Base-by-base conservation (phyloP, 2,888 invertebrate genomes). In the Diplolepis rosae region DNA sequence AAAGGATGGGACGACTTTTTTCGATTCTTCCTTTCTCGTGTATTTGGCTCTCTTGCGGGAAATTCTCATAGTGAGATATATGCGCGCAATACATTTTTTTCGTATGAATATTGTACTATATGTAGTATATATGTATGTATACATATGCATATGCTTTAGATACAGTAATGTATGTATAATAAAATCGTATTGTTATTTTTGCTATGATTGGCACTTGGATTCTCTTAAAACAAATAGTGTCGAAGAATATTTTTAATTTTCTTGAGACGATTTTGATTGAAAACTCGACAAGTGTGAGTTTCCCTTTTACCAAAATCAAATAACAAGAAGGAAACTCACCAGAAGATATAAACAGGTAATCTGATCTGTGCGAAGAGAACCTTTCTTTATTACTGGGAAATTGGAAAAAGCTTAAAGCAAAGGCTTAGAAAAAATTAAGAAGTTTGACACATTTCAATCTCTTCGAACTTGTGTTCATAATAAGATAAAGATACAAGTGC, bases 181-280 rank as follows among this genome's bases (percentile, higher is more conserved):
- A 78, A 75, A 74, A 73, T 76, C 75, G 75, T 77, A 76, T 80
- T 78, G 74, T 79, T 80, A 81, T 73, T 73, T 77, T 80, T 71
- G 78, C 80, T 85, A 84, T 77, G 79, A 85, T 85, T 85, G 84
- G 84, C 84, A 85, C 85, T 85, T 84, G 77, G 74, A 82, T 78
- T 79, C 75, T 79, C 68, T 68, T 67, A 27, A 42, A 61, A 61
- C 6, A 39, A 61, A 61, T 39, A 24, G n/a, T 24, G 48, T 2
- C 11, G 27, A 9, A 50, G 22, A 6, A 39, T 39, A 39, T 42
- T 61, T 56, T 56, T 6, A 15, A 35, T 56, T 7, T 56, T 32
- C 56, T 35, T 6, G 22, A 32, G 35, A 13, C 13, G 56, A 56
- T 22, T 35, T 56, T 56, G 28, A 28, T 52, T 4, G 22, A 22